Evolutionary conservation across 2,797 vertebrate genomes (phyloP), one percentile per base, ranked within the genome.

Genomic region (Platalea minor): DNA sequence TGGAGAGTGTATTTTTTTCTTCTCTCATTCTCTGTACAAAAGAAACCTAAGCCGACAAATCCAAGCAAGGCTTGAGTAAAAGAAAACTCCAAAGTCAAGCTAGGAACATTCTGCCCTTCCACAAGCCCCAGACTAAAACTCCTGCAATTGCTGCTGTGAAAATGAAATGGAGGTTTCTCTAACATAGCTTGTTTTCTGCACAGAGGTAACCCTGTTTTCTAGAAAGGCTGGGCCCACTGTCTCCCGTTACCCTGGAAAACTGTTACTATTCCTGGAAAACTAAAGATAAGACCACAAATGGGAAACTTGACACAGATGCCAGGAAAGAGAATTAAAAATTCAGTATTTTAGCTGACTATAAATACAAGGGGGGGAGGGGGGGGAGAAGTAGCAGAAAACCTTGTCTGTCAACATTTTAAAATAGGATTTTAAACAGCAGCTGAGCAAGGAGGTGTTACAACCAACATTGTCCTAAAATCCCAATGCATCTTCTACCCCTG

Each of bases 401-500:
- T 61, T 43, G 31, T 60, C 65, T 70, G 39, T 92, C 72, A 88
- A 45, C 41, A 57, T 70, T 77, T 85, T 29, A 64, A 89, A 85
- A 56, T 17, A 84, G 57, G 18, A 69, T 76, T 92, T 68, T 60
- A 61, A 89, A 72, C 33, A 93, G 63, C 81, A 89, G 56, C 60
- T 82, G 81, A 93, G 63, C 51, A 92, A 79, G 67, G 63, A 85
- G 14, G 29, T 91, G 63, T 93, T 77, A 83, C 59, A 79, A 82
- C 61, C 86, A 91, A 79, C 82, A 76, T 76, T 91, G 68, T 85
- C 90, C 79, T 91, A 77, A 89, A 93, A 35, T 35, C 33, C 60
- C 37, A 13, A 29, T 17, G 24, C 46, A 59, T 83, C 46, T 85
- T 60, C 78, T 88, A 65, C 20, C 75, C 50, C 46, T 2, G 0